Conservation (phyloP, 37 sponge, comb jelly and placozoan species). For the Hexactinellida sp. region DNA sequence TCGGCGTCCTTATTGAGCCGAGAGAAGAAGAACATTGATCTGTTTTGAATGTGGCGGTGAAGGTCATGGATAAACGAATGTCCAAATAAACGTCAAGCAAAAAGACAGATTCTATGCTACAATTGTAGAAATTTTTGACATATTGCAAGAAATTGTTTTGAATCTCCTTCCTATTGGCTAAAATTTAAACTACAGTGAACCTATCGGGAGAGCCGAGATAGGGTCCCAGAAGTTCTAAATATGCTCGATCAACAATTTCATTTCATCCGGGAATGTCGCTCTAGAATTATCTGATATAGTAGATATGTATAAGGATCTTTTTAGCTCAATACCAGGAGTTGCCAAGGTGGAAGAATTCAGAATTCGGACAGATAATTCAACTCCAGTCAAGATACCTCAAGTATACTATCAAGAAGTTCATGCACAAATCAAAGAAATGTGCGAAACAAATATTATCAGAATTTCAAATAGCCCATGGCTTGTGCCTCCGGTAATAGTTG, state of each 20-base stretch:
- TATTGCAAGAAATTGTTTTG: not conserved
- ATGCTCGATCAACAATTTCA: not conserved
- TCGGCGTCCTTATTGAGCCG: too few relatives aligned
- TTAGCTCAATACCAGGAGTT: too few relatives aligned
- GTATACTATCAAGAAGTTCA: not conserved
- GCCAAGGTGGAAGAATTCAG: not conserved
- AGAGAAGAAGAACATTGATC: too few relatives aligned
- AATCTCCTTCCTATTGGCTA: not conserved
- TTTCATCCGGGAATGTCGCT: not conserved
- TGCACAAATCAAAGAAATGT: not conserved
- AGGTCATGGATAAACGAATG: not conserved
- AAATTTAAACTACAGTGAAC: too few relatives aligned
- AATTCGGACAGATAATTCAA: not conserved
- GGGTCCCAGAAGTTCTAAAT: too few relatives aligned
- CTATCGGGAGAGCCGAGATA: too few relatives aligned
- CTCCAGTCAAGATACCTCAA: not conserved
- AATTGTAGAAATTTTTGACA: not conserved
- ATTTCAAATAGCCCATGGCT: too few relatives aligned
- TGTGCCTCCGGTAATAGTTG: too few relatives aligned
- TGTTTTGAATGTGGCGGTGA: not conserved
- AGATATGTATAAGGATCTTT: too few relatives aligned
- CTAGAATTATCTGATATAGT: not conserved
- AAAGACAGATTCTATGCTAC: not conserved
- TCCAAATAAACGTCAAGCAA: not conserved
- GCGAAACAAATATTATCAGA: not conserved